A percentile compares a stretch with the other conserved stretches of the same genome.
Conservation (phyloP, 2,888 invertebrate genomes). For the Archips crataeganus region DNA sequence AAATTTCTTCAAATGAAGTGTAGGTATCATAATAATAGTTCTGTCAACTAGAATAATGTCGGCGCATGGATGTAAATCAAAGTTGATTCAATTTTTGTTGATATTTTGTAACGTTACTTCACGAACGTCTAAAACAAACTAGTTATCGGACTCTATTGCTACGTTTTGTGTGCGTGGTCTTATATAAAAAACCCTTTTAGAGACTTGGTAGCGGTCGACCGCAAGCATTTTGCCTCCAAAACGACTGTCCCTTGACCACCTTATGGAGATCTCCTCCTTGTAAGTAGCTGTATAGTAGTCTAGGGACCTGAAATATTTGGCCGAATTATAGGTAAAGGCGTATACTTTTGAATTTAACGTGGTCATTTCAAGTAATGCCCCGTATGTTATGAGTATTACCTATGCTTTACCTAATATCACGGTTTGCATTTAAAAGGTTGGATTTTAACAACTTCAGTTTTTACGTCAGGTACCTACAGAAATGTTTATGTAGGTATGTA, state of each 20-base stretch:
- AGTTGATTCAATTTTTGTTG: background rate
- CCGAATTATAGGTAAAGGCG: background rate
- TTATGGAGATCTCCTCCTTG: background rate
- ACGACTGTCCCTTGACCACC: background rate
- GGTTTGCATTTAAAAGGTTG: background rate
- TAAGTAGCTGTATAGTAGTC: background rate
- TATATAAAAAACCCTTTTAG: slow-evolving; percentile 14
- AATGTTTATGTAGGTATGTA: too few relatives aligned
- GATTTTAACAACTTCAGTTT: too few relatives aligned
- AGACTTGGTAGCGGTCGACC: background rate
- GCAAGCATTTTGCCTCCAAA: background rate
- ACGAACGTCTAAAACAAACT: background rate
- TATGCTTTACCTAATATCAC: background rate
- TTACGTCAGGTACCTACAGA: too few relatives aligned
- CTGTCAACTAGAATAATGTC: too few relatives aligned
- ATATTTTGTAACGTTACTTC: background rate
- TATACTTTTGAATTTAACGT: slow-evolving; percentile 14
- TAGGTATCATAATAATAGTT: too few relatives aligned
- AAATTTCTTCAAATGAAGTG: background rate
- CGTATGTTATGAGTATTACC: background rate
- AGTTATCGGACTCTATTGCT: background rate
- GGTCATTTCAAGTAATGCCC: slow-evolving; percentile 4
- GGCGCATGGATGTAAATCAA: too few relatives aligned
- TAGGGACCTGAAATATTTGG: background rate
- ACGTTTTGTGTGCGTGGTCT: slow-evolving; percentile 1